These are phyloP conservation scores for Ceratotherium simum DNA, from an alignment of 2,113 vertebrate species.

Conservation along the genomic window DNA sequence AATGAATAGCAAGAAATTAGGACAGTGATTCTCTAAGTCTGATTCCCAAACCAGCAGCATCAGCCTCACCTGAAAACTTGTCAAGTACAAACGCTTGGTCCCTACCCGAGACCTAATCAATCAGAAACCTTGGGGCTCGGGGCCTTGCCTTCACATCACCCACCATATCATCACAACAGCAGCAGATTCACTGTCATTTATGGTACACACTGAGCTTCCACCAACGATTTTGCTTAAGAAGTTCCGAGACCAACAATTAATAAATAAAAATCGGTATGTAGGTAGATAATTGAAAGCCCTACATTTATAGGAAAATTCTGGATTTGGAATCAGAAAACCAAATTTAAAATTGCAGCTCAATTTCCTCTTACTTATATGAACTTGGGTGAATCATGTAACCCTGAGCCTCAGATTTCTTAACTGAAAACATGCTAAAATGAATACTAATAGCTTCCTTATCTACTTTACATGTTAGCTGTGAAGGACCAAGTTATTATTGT, in stretches of 20 bases:
- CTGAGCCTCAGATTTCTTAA: background rate
- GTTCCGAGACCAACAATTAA: background rate
- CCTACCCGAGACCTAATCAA: rapidly evolving
- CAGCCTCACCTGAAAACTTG: background rate
- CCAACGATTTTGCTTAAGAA: background rate
- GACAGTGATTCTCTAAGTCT: background rate
- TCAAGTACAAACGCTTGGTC: background rate
- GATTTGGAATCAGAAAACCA: background rate
- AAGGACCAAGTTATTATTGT: background rate
- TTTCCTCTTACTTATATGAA: background rate
- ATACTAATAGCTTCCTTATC: background rate
- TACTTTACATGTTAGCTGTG: background rate
- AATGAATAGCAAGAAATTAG: background rate
- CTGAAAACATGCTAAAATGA: background rate
- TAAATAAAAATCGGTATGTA: background rate
- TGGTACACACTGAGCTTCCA: background rate
- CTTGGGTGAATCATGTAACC: background rate
- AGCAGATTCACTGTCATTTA: background rate
- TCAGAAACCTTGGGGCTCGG: background rate
- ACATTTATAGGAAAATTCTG: background rate
- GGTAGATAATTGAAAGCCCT: background rate
- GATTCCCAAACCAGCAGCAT: no score
- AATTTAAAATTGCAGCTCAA: background rate
- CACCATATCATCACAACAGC: background rate
- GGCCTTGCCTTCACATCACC: background rate